phyloP scores from a whole-genome alignment of 1,140 invertebrate species.

The Bombus superbus region DNA sequence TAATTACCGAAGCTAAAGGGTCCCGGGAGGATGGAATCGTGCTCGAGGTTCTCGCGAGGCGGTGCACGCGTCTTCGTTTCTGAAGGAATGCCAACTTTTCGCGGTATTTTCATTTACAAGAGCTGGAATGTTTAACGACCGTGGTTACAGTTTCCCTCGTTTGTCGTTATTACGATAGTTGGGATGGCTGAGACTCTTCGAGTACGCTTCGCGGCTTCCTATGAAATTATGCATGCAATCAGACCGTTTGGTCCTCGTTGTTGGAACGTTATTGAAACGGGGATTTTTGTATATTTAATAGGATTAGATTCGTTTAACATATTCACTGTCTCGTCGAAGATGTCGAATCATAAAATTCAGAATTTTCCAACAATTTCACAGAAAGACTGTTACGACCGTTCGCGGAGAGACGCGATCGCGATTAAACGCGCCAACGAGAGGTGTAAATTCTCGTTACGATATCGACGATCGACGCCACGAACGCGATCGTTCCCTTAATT shows the following conservation, averaged over 20 bases:
- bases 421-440: too few relatives aligned
- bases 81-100: conserved; percentile 2
- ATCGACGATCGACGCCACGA: too few relatives aligned
- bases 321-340: too few relatives aligned
- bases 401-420: too few relatives aligned
- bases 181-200: neutral
- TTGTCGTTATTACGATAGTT: neutral
- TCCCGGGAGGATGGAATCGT: neutral
- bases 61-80: neutral
- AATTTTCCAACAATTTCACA: too few relatives aligned
- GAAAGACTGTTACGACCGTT: too few relatives aligned
- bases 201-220: neutral
- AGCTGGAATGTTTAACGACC: neutral
- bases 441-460: too few relatives aligned
- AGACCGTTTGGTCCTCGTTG: neutral
- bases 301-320: neutral
- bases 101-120: conserved; percentile 13
- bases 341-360: too few relatives aligned
- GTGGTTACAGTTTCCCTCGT: neutral
- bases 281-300: neutral
- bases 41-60: too few relatives aligned
- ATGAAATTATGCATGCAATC: conserved; percentile 4
- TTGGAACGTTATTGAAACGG: conserved; percentile 3
- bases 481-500: too few relatives aligned
- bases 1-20: conserved; percentile 23